Percentiles rank a stretch among this genome's conserved stretches.
phyloP scores from a whole-genome alignment of 1,140 invertebrate genomes.

The Steinernema khuongi region DNA sequence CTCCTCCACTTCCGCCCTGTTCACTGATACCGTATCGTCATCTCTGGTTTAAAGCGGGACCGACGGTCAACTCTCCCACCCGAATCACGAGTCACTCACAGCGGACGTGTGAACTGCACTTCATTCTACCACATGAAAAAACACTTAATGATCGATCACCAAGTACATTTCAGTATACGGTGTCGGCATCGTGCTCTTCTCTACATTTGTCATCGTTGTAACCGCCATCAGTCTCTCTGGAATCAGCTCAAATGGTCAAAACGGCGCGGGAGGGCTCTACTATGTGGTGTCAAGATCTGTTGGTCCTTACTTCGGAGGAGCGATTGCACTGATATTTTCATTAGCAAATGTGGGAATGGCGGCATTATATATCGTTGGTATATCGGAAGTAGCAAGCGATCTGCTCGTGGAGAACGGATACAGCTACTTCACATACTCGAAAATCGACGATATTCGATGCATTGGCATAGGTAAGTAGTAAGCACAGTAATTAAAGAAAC shows the following conservation, averaged over 20 bases:
- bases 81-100: too few relatives aligned
- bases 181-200: slow-evolving; percentile 74
- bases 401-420: slow-evolving; percentile 59
- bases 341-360: slow-evolving; percentile 92
- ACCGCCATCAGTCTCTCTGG: slow-evolving; percentile 92
- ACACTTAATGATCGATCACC: too few relatives aligned
- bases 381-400: slow-evolving; percentile 77
- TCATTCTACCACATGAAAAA: too few relatives aligned
- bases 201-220: slow-evolving; percentile 80
- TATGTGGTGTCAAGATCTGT: slow-evolving; percentile 68
- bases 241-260: slow-evolving; percentile 95
- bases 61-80: too few relatives aligned
- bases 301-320: slow-evolving; percentile 93
- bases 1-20: too few relatives aligned
- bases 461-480: not conserved
- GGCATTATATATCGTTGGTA: slow-evolving; percentile 97
- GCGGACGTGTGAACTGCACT: too few relatives aligned
- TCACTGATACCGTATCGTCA: too few relatives aligned
- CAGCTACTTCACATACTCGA: slow-evolving; percentile 58
- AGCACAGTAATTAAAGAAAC: not conserved
- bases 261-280: slow-evolving; percentile 78
- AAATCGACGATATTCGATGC: slow-evolving; percentile 11
- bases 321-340: slow-evolving; percentile 91
- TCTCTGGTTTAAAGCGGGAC: too few relatives aligned
- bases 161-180: slow-evolving; percentile 55